Evolutionary conservation across 37 sponge, comb jelly and placozoan genomes (phyloP).

Genomic region (Chondrosia reniformis): DNA sequence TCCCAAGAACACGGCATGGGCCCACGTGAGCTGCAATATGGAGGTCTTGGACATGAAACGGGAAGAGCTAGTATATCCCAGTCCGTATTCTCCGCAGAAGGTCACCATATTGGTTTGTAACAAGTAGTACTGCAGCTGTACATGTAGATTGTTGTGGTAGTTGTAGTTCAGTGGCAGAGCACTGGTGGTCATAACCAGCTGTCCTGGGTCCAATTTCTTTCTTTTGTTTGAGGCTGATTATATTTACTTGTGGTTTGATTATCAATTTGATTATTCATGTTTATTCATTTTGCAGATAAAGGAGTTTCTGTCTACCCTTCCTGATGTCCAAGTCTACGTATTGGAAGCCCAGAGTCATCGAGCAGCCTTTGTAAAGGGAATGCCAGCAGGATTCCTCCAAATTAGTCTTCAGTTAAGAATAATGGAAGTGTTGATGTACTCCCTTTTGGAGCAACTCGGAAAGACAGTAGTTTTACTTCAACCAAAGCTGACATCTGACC

Average conservation of each 20-base stretch:
- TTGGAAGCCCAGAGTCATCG: constrained; percentile 47
- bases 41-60: not conserved
- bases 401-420: constrained; percentile 35
- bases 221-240: not conserved
- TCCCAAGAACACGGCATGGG: not conserved
- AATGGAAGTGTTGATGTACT: constrained; percentile 29
- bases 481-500: constrained; percentile 1
- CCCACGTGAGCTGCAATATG: not conserved
- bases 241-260: not conserved
- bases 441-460: not conserved
- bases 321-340: constrained; percentile 22
- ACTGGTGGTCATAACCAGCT: too few species aligned
- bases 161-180: too few species aligned
- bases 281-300: not conserved
- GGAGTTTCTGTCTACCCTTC: constrained; percentile 14
- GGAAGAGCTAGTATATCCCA: not conserved
- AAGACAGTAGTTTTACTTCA: not conserved
- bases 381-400: constrained; percentile 27
- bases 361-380: not conserved
- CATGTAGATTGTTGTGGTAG: not conserved
- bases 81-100: not conserved
- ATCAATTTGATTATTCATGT: too few species aligned
- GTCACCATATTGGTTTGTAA: too few species aligned
- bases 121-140: not conserved
- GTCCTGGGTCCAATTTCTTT: too few species aligned